Evolutionary conservation across 2,113 vertebrate species (phyloP).

Genomic region (Catharus bicknelli): DNA sequence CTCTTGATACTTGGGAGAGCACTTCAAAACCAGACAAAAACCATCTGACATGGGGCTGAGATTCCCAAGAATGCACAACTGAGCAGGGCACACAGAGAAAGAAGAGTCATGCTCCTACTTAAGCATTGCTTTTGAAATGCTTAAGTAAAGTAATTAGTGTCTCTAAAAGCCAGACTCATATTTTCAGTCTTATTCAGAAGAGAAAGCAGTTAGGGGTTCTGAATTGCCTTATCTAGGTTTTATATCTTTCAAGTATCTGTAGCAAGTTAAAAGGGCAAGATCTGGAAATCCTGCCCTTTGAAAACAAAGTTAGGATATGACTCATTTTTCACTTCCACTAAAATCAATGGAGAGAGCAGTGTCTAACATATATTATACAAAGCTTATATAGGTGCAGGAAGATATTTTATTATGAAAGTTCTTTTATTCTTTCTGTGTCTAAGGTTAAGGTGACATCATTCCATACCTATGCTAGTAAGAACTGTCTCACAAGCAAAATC

Average conservation of each 20-base stretch:
- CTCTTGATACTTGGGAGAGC: not conserved
- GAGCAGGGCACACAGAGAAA: not conserved
- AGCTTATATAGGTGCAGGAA: not conserved
- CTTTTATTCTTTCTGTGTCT: not conserved
- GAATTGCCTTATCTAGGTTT: not conserved
- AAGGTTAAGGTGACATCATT: not conserved
- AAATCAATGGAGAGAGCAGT: not conserved
- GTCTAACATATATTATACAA: not conserved
- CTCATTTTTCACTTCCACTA: conserved; percentile 1
- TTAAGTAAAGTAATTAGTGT: not conserved
- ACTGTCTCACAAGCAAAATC: not conserved
- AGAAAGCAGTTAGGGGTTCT: not conserved
- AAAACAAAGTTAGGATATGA: not conserved
- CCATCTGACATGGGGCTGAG: not conserved
- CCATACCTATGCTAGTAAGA: not conserved
- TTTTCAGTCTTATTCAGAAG: not conserved
- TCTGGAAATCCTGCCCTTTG: conserved; percentile 8
- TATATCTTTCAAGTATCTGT: not conserved
- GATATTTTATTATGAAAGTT: not conserved
- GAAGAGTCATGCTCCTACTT: not conserved
- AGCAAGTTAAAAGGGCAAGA: conserved; percentile 3
- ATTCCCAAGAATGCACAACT: not conserved
- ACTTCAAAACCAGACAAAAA: not conserved
- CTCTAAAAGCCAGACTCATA: not conserved
- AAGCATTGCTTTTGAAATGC: not conserved